Conservation (phyloP, 2,797 vertebrate genomes). For the Carduelis carduelis region DNA sequence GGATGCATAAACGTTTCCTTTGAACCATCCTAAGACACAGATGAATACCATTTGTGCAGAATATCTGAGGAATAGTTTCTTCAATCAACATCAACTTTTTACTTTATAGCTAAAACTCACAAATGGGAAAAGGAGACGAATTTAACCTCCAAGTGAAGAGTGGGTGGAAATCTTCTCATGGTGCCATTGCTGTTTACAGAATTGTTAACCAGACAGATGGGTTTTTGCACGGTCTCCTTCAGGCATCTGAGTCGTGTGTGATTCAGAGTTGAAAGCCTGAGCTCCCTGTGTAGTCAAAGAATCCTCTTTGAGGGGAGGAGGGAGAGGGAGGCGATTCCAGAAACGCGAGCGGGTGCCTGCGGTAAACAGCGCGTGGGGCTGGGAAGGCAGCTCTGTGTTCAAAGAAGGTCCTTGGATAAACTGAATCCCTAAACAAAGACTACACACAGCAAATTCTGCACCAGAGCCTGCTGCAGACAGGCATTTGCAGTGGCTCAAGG, state of each 20-base stretch:
- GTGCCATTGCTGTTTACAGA: slow-evolving; percentile 11
- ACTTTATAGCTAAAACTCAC: not conserved
- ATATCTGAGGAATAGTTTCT: slow-evolving; percentile 40
- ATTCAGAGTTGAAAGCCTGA: slow-evolving; percentile 43
- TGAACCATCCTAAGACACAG: slow-evolving; percentile 20
- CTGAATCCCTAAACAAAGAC: not conserved
- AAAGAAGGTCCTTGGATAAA: not conserved
- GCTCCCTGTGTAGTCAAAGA: slow-evolving; percentile 32
- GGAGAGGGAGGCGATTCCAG: not conserved
- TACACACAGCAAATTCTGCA: not conserved
- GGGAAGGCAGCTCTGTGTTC: not conserved
- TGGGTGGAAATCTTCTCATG: not conserved
- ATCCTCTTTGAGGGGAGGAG: not conserved
- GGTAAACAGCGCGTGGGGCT: not conserved
- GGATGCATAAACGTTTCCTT: slow-evolving; percentile 48
- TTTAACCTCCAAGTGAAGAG: slow-evolving; percentile 20
- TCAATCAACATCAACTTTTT: slow-evolving; percentile 24
- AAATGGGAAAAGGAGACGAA: not conserved
- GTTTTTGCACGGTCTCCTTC: slow-evolving; percentile 26
- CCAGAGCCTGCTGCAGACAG: not conserved
- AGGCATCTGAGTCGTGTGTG: slow-evolving; percentile 6
- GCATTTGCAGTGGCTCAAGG: not conserved
- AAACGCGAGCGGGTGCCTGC: not conserved
- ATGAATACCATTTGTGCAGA: slow-evolving; percentile 17
- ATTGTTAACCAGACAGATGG: slow-evolving; percentile 14